Evolutionary conservation across 2,113 vertebrate genomes (phyloP).

Genomic region (Barnardius zonarius): DNA sequence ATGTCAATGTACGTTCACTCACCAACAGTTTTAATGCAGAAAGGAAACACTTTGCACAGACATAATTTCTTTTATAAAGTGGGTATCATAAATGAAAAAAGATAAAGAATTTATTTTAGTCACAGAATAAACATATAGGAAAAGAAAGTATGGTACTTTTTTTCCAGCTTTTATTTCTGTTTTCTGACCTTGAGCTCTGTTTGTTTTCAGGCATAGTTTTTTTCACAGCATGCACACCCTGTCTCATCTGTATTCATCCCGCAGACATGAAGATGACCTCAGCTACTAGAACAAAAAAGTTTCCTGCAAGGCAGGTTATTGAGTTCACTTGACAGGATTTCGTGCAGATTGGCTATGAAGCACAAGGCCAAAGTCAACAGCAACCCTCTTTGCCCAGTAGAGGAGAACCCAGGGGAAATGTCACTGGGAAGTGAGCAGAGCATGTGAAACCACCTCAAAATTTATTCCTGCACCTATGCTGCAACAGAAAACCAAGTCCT

Average conservation of each 20-base stretch:
- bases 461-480: background rate
- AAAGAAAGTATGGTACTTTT: accelerated
- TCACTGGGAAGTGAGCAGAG: background rate
- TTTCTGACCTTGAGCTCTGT: background rate
- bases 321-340: background rate
- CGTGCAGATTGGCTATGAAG: background rate
- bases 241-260: background rate
- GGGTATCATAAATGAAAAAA: background rate
- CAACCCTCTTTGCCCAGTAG: background rate
- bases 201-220: background rate
- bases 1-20: background rate
- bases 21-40: background rate
- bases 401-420: background rate
- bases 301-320: background rate
- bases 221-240: background rate
- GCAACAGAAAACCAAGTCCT: background rate
- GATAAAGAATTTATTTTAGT: background rate
- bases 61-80: background rate
- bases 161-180: background rate
- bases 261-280: background rate
- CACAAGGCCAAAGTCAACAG: background rate
- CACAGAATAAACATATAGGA: background rate
- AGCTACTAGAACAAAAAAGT: background rate
- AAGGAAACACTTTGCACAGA: background rate
- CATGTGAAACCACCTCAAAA: background rate